Base-by-base conservation (phyloP, 2,797 vertebrate species). In the Characodon lateralis region DNA sequence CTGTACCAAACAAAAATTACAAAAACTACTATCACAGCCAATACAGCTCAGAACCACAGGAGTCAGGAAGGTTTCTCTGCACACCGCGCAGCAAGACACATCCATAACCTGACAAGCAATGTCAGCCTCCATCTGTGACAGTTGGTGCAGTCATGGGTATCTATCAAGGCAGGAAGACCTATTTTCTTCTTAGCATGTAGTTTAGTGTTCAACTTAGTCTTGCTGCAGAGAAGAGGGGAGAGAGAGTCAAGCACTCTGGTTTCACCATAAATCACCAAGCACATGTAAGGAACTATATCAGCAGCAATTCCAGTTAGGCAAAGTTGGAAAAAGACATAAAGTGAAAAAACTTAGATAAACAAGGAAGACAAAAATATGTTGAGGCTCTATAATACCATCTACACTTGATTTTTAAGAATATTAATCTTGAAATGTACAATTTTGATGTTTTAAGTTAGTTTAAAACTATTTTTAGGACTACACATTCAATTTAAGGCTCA, bases 41-140 rank as follows among this genome's bases (percentile, higher is more conserved):
- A 87, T 28, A 55, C 90, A 91, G 89, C 81, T 87, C 71, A 90
- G 87, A 35, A 93, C 89, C 70, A 74, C 13, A 5, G 89, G 79
- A 76, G 72, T 41, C 56, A 65, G 65, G 59, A 94, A 89, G 63
- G 74, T 43, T 78, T 91, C 77, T 18, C 71, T 73, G 76, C 87
- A 91, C 69, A 88, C 65, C 0, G 71, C 73, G 3, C 88, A 93
- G 65, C n/a, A 77, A 18, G 79, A 83, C 6, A 91, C 87, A 0
- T 89, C 90, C 78, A 81, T 71, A 26, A 10, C 43, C 53, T 72
- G 76, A 58, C 59, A 71, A 70, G 78, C 71, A 13, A 71, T 74
- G 55, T 80, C 72, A 48, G 14, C 80, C 70, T 90, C 86, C 83
- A 85, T 85, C 76, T 85, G 72, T 73, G 82, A 82, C 76, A 79